phyloP scores from a whole-genome alignment of 2,797 vertebrate species.

The Gobio occitaniae region DNA sequence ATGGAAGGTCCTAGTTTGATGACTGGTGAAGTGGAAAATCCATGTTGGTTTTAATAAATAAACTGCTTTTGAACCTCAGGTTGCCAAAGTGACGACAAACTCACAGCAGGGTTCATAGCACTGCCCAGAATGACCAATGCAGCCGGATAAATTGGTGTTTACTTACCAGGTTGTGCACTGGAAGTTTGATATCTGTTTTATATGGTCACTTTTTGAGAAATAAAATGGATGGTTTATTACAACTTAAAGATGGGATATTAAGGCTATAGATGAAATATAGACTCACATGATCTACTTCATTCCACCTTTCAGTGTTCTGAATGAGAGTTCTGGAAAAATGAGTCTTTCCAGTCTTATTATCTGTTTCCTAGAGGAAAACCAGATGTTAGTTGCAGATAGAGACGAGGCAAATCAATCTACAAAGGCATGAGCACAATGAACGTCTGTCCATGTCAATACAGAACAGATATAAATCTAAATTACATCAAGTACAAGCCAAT shows the following conservation, averaged over 20 bases:
- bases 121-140: not conserved
- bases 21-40: constrained; percentile 29
- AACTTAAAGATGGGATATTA: not conserved
- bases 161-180: not conserved
- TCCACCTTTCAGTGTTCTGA: constrained; percentile 79
- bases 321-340: constrained; percentile 77
- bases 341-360: constrained; percentile 82
- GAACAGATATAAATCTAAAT: not conserved
- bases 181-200: not conserved
- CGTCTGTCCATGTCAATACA: not conserved
- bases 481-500: not conserved
- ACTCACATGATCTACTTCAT: constrained; percentile 86
- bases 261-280: not conserved
- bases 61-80: not conserved
- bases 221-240: not conserved
- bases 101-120: not conserved
- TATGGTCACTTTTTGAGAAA: not conserved
- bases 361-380: constrained; percentile 74
- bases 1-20: not conserved
- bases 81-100: not conserved
- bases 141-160: not conserved
- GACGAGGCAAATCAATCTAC: not conserved
- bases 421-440: not conserved
- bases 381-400: not conserved
- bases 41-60: constrained; percentile 21